A percentile compares a stretch with the other conserved stretches of the same genome.
Conservation (phyloP, 2,888 invertebrate genomes). For the Hydraecia micacea region DNA sequence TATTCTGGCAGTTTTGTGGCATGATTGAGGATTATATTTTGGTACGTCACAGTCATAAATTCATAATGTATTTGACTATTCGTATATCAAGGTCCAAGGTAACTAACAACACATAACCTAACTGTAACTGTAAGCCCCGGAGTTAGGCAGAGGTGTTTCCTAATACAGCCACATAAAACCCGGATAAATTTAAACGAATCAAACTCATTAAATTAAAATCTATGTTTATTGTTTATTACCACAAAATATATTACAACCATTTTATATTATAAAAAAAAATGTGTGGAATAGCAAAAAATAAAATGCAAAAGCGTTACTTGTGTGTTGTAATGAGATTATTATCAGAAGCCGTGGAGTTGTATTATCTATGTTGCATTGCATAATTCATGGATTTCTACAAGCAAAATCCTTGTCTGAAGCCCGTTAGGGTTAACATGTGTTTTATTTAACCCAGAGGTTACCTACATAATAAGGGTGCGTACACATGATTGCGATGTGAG, state of each 20-base stretch:
- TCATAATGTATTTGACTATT: not conserved
- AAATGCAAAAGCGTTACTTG: constrained; percentile 27
- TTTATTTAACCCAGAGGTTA: constrained; percentile 39
- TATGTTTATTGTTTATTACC: constrained; percentile 34
- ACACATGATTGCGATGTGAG: constrained; percentile 1
- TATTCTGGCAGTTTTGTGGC: too few relatives aligned
- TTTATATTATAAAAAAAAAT: constrained; percentile 1
- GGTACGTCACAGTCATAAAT: not conserved
- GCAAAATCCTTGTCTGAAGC: constrained; percentile 61
- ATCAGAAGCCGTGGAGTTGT: constrained; percentile 59
- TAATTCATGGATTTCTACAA: constrained; percentile 47
- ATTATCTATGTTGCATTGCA: constrained; percentile 47
- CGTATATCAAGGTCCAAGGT: not conserved
- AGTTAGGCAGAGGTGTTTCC: not conserved
- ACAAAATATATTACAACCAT: constrained; percentile 32
- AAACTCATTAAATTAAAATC: constrained; percentile 7
- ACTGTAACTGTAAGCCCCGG: not conserved
- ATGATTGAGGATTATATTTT: not conserved
- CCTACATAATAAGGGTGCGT: constrained; percentile 3
- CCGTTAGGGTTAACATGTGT: constrained; percentile 46
- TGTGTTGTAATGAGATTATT: constrained; percentile 60
- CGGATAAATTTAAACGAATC: constrained; percentile 5
- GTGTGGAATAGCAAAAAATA: constrained; percentile 8
- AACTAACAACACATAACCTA: not conserved
- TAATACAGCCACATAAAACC: not conserved